Base-by-base conservation (phyloP, 2,113 vertebrate genomes). In the Sterna hirundo region DNA sequence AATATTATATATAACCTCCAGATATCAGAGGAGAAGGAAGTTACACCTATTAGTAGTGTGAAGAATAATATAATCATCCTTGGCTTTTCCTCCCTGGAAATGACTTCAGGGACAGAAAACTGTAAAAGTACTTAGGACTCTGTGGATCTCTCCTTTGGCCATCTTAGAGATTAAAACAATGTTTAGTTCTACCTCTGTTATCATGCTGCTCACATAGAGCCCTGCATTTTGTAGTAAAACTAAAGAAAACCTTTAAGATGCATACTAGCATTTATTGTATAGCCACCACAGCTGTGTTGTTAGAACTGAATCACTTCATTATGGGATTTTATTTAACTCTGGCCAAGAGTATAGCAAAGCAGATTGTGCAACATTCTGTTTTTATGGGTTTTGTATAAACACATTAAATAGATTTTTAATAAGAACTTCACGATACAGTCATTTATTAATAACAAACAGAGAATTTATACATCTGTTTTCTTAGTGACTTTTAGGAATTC, bases 371-470 rank as follows among this genome's bases (percentile, higher is more conserved):
- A 68, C 76, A 93, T 92, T 92, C 78, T 96, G 87, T 30, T 96
- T 96, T 94, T 93, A 44, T 1, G 3, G 5, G 62, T 86, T 90
- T 61, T 83, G 65, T 83, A 66, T 94, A 91, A 95, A 94, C 70
- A 91, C 51, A 82, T 80, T 55, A 70, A 91, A 95, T 69, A 64
- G 52, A 80, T 83, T 94, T 90, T 94, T 93, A 18, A 26, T 90
- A 90, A 91, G 46, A 76, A 77, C 32, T 93, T 86, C 11, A 52
- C 2, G 4, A 77, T 92, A 47, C 32, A 90, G 10, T 74, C 5
- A 86, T 93, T 96, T 94, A 70, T 91, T 82, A 94, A 91, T 93
- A 91, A 84, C 55, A 94, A 96, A 96, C 70, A 97, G 34, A 74
- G 22, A 92, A 26, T 91, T 83, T 94, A 61, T 54, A 42, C 19